phyloP scores from a whole-genome alignment of 2,888 invertebrate genomes.

The Xestia sexstrigata region DNA sequence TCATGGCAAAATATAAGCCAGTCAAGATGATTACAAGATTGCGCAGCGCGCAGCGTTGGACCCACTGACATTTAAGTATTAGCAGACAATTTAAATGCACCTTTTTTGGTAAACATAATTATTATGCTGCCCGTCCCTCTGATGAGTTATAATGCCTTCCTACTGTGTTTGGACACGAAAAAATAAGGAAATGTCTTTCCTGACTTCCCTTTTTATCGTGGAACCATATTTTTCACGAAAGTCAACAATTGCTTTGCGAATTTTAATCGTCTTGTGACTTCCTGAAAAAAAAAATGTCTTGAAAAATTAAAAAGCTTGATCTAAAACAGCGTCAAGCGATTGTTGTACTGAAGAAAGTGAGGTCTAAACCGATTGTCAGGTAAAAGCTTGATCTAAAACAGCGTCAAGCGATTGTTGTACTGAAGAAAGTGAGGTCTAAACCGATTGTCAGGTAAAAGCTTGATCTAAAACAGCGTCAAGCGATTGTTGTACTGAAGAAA shows the following conservation, averaged over 20 bases:
- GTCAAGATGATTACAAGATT: too few species aligned
- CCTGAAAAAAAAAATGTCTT: not conserved
- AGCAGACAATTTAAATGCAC: not conserved
- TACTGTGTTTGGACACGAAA: not conserved
- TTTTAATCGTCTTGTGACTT: not conserved
- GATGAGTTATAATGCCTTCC: not conserved
- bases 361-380: not conserved
- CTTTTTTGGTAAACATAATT: not conserved
- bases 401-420: not conserved
- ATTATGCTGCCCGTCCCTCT: too few species aligned
- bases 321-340: not conserved
- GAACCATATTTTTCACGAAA: not conserved
- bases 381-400: not conserved
- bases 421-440: not conserved
- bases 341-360: not conserved
- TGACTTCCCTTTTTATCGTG: not conserved
- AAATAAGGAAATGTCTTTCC: not conserved
- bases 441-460: too few species aligned
- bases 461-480: not conserved
- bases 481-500: not conserved
- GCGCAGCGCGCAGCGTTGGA: too few species aligned
- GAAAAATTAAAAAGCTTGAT: not conserved
- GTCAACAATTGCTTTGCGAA: not conserved
- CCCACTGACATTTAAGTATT: not conserved
- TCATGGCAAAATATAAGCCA: not conserved